Base-by-base conservation (phyloP, 2,797 vertebrate genomes). In the Myripristis murdjan region DNA sequence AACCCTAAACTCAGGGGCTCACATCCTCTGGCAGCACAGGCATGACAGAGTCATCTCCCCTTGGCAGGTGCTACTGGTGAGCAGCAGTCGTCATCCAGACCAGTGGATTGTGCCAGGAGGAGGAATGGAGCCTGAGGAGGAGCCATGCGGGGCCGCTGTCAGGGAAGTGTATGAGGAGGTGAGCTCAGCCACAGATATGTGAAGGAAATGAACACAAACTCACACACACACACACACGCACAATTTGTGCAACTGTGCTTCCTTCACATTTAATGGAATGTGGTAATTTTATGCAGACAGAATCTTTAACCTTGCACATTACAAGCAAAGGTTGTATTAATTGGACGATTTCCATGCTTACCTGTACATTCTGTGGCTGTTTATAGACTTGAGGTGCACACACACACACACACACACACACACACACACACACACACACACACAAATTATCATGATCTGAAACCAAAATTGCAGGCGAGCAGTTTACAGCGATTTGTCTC, bases 91-190 rank as follows among this genome's bases (percentile, higher is more conserved):
- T 47, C 97, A 99, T 57, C 98, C 98, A 26, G 98, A 99, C 84
- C 98, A 99, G 71, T 99, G 98, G 98, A 99, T 99, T 68, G 98
- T 99, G 31, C 98, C 98, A 0, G 98, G 98, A 73, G 98, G 98
- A 72, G 98, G 98, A 60, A 98, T 99, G 98, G 98, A 99, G 89
- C 98, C 98, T 0, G 97, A 99, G 81, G 98, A 99, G 79, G 98
- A 99, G 81, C 98, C 98, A 0, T 96, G 97, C 0, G 96, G 97
- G 0, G 98, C 98, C 3, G 98, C 98, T 0, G 95, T 98, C 57
- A 94, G 98, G 86, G 98, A 99, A 70, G 98, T 99, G 20, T 99
- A 98, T 72, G 98, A 99, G 89, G 98, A 99, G 97, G 98, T 98
- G 89, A 96, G 60, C 24, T 33, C 18, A 31, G 23, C n/a, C 6